Conservation (phyloP, 2,888 invertebrate genomes). For the Gastracanthus pulcherrimus region DNA sequence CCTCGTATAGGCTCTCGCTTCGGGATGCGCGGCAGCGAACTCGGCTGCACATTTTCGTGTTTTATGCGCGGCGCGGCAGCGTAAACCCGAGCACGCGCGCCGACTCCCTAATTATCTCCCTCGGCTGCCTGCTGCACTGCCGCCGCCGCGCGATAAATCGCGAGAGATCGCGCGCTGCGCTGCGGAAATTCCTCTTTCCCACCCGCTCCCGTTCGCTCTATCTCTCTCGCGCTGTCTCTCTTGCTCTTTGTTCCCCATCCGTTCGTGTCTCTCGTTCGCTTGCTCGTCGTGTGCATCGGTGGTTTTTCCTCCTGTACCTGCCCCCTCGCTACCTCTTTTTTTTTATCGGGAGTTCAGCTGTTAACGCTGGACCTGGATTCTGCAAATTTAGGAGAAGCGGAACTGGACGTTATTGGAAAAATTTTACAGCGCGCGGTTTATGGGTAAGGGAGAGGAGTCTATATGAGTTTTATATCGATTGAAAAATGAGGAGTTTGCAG, state of each 20-base stretch:
- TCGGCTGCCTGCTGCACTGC: too few relatives aligned
- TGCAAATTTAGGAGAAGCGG: not conserved
- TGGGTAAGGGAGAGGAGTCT: too few relatives aligned
- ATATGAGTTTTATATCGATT: too few relatives aligned
- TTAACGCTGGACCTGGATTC: not conserved
- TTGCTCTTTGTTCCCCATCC: not conserved
- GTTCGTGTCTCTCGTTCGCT: not conserved
- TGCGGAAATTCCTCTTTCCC: conserved; percentile 34
- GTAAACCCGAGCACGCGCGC: not conserved
- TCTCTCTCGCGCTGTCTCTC: too few relatives aligned
- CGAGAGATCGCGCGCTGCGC: conserved; percentile 13
- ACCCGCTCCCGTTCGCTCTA: not conserved
- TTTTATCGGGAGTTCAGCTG: not conserved
- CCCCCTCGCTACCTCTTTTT: not conserved
- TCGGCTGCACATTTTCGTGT: too few relatives aligned
- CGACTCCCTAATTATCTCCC: conserved; percentile 23
- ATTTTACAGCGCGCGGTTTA: too few relatives aligned
- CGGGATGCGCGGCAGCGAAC: too few relatives aligned
- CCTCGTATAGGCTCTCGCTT: too few relatives aligned
- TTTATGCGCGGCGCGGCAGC: not conserved
- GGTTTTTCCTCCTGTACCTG: too few relatives aligned
- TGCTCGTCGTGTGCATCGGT: not conserved
- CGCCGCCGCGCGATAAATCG: conserved; percentile 21
- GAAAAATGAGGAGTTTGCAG: too few relatives aligned
- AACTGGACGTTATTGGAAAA: not conserved